Percentiles rank a stretch among this genome's conserved stretches.
phyloP scores from a whole-genome alignment of 2,113 vertebrate genomes.

The Cyprinodon variegatus region DNA sequence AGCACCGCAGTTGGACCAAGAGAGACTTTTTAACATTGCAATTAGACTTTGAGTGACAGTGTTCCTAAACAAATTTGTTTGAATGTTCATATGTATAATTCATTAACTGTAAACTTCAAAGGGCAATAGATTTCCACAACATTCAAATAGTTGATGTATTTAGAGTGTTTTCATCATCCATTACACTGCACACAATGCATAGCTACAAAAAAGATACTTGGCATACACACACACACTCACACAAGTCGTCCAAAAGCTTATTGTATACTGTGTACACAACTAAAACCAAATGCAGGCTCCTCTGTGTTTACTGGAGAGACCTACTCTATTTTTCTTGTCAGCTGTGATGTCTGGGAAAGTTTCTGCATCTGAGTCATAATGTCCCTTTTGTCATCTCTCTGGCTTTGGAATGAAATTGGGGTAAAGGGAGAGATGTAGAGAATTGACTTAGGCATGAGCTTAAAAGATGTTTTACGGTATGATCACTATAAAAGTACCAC shows the following conservation, averaged over 20 bases:
- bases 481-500: neutral
- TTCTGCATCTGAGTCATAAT: constrained; percentile 64
- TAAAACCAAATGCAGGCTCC: constrained; percentile 64
- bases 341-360: constrained; percentile 53
- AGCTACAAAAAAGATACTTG: neutral
- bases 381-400: constrained; percentile 48
- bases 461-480: neutral
- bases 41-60: constrained; percentile 52
- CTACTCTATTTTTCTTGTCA: constrained; percentile 59
- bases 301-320: constrained; percentile 57
- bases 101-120: constrained; percentile 70
- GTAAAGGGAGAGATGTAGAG: neutral
- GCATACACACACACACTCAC: constrained; percentile 13
- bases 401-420: constrained; percentile 5
- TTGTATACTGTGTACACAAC: constrained; percentile 48
- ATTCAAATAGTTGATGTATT: constrained; percentile 66
- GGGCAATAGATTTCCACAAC: constrained; percentile 61
- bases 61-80: constrained; percentile 72
- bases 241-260: constrained; percentile 32
- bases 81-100: constrained; percentile 68
- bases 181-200: constrained; percentile 56
- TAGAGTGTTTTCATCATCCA: constrained; percentile 66
- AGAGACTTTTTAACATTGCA: constrained; percentile 32
- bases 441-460: neutral
- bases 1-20: constrained; percentile 27